Percentiles rank a stretch among this genome's conserved stretches.
Conservation (phyloP, 2,888 invertebrate genomes). For the Noctua fimbriata region DNA sequence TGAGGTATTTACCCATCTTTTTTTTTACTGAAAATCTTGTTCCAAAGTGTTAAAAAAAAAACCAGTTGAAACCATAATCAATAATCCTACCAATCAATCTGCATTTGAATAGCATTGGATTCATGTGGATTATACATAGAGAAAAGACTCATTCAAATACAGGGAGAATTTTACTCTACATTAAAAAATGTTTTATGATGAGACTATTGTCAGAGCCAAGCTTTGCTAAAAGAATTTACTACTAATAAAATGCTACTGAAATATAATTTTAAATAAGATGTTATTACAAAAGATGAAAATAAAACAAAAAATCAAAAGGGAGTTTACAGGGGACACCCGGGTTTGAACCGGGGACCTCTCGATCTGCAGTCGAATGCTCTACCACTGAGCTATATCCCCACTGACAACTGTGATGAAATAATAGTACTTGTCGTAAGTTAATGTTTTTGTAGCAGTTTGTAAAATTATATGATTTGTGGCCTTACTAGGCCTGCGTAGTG, state of each 20-base stretch:
- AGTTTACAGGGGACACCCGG: slow-evolving; percentile 82
- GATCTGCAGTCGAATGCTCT: slow-evolving; percentile 88
- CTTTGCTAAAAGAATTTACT: too few species aligned
- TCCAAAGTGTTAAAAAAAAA: background rate
- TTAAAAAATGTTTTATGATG: background rate
- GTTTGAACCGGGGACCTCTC: slow-evolving; percentile 88
- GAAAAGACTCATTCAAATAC: background rate
- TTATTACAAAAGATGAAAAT: background rate
- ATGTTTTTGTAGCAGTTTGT: background rate
- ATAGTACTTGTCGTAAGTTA: background rate
- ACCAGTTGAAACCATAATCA: background rate
- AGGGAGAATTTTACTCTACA: background rate
- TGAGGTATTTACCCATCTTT: background rate
- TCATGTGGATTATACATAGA: background rate
- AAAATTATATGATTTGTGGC: background rate
- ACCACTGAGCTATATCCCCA: slow-evolving; percentile 87
- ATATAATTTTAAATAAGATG: background rate
- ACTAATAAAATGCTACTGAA: background rate
- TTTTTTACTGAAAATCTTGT: background rate
- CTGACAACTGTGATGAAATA: slow-evolving; percentile 20
- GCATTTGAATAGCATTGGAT: too few species aligned
- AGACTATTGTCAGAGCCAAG: background rate
- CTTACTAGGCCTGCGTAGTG: background rate
- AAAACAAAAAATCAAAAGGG: slow-evolving; percentile 30
- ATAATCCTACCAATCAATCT: background rate